Evolutionary conservation across 2,888 invertebrate genomes (phyloP), one percentile per base, ranked within the genome.

Genomic region (Cyclophora punctaria): DNA sequence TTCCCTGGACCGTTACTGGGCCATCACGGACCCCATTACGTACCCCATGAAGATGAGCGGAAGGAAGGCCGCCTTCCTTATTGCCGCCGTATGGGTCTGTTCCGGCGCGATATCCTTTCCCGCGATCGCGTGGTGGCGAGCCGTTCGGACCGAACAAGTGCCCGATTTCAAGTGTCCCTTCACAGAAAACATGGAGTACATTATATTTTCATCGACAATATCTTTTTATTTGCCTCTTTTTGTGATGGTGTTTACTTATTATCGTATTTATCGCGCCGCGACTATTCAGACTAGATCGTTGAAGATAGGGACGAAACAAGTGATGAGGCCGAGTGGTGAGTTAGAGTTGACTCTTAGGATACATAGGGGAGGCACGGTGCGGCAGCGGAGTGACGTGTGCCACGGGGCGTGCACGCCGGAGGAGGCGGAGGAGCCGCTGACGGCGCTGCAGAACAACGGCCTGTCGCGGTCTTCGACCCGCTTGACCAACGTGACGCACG

Each of bases 231-330:
- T 98, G 64, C 99, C 99, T 35, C 89, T 99, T 35, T 93, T 97
- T 77, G 96, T 99, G 51, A 99, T 99, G 97, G 95, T 99, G 60
- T 98, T 98, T 82, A 98, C 98, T 3, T 99, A 99, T 80, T 98
- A 96, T 80, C 93, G 96, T 62, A 98, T 98, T 66, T 98, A 98
- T 84, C 91, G 95, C 45, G 98, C 98, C 3, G 98, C 98, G 3
- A 94, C 95, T 2, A 94, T 95, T 65, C 98, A 98, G 83, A 97
- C 97, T 49, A 91, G 95, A 58, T 97, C 97, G 49, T 89, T 98
- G 41, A 95, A 96, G 73, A 91, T 96, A 54, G 98, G 98, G 53
- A 95, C 96, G 51, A 98, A 98, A 71, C 95, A 95, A 83, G 95
- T 96, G 64, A 91, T 95, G 81, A 91, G 95, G 80, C 93, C 95